Evolutionary conservation across 2,113 vertebrate species (phyloP).

Genomic region (Leuciscus idus): DNA sequence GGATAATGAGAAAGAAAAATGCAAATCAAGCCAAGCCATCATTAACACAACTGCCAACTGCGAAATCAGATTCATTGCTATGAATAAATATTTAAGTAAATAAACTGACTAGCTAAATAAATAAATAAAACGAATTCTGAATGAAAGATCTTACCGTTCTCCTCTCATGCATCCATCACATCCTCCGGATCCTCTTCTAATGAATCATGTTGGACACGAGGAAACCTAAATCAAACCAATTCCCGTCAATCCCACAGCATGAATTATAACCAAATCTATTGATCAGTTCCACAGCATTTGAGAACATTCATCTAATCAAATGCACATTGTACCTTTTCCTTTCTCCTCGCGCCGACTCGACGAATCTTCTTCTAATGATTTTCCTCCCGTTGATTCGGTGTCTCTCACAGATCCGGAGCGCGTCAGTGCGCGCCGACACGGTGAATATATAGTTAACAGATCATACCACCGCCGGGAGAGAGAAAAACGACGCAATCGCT

Average conservation of each 20-base stretch:
- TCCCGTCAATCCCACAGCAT: background rate
- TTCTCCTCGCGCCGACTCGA: conserved; percentile 30
- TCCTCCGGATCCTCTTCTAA: conserved; percentile 37
- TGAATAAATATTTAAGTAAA: background rate
- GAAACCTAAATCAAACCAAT: conserved; percentile 23
- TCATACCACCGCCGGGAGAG: background rate
- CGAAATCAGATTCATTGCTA: background rate
- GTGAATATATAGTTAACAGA: background rate
- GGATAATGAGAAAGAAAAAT: conserved; percentile 43
- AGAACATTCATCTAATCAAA: background rate
- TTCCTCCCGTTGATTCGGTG: conserved; percentile 67
- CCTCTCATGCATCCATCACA: conserved; percentile 32
- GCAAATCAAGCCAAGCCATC: conserved; percentile 25
- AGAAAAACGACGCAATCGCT: background rate
- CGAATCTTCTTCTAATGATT: conserved; percentile 52
- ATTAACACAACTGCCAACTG: background rate
- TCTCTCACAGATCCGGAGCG: conserved; percentile 65
- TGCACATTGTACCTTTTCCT: conserved; percentile 57
- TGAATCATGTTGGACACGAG: background rate
- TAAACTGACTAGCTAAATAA: background rate
- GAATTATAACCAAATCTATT: background rate
- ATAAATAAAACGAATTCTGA: conserved; percentile 10
- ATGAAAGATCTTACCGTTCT: conserved; percentile 35
- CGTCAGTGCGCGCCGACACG: conserved; percentile 28
- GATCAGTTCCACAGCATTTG: background rate